Percentiles rank a stretch among this genome's conserved stretches.
These are phyloP conservation scores for Amorpha juglandis DNA, from an alignment of 2,888 invertebrate species.

Conservation along the genomic window DNA sequence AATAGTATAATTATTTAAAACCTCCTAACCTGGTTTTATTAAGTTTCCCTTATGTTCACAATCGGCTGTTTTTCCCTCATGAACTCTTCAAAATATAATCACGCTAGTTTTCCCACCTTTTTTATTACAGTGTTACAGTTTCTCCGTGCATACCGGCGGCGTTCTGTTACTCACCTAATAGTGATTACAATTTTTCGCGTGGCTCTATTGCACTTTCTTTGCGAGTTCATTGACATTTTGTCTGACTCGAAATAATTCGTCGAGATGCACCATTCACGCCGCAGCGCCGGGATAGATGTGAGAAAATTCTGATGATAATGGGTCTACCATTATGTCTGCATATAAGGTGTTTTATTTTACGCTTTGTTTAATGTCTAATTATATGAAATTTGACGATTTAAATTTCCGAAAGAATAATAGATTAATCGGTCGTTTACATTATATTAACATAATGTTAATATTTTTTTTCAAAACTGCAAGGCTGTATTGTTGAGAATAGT, in stretches of 20 bases:
- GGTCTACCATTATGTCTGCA: not conserved
- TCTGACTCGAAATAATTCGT: slow-evolving; percentile 26
- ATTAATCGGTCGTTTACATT: not conserved
- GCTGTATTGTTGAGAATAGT: no score
- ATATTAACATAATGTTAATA: not conserved
- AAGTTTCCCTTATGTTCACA: not conserved
- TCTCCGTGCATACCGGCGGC: slow-evolving; percentile 1
- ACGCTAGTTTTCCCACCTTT: not conserved
- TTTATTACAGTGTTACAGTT: slow-evolving; percentile 1
- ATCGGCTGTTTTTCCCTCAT: not conserved
- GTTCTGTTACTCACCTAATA: slow-evolving; percentile 7
- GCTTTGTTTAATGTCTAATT: no score
- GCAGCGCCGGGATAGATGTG: not conserved
- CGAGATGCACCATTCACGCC: slow-evolving; percentile 16
- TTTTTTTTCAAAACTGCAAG: no score
- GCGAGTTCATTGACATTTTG: slow-evolving; percentile 27
- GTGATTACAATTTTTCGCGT: slow-evolving; percentile 27
- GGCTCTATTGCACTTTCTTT: slow-evolving; percentile 27
- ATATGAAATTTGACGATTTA: not conserved
- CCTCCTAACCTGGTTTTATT: no score
- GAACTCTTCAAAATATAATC: not conserved
- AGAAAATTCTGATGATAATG: not conserved
- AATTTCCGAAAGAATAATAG: not conserved
- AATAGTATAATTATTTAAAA: no score
- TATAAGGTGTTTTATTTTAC: no score